phyloP scores from a whole-genome alignment of 2,888 invertebrate genomes.

The Tipula confusa region DNA sequence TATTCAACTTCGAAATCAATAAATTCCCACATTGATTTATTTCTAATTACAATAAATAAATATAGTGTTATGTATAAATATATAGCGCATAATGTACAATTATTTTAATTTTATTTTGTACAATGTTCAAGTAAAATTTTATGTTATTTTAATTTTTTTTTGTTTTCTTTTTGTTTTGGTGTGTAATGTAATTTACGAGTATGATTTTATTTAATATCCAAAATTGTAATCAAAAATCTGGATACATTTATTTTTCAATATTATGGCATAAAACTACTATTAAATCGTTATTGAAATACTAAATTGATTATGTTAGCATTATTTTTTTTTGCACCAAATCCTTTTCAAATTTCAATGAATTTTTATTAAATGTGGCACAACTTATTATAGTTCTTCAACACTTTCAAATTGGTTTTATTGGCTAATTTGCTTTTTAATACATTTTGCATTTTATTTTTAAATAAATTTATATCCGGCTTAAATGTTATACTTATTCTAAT shows the following conservation, averaged over 20 bases:
- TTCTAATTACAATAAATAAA: conserved; percentile 5
- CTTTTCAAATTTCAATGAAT: not conserved
- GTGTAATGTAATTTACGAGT: not conserved
- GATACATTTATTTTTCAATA: not conserved
- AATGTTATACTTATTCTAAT: too few relatives aligned
- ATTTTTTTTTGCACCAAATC: not conserved
- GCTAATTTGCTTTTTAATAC: too few relatives aligned
- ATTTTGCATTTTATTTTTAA: too few relatives aligned
- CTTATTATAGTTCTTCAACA: too few relatives aligned
- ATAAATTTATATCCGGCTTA: too few relatives aligned
- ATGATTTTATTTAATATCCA: not conserved
- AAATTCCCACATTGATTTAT: not conserved
- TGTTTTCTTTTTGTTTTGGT: too few relatives aligned
- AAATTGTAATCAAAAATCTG: not conserved
- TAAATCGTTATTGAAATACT: not conserved
- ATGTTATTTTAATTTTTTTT: too few relatives aligned
- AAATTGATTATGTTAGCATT: not conserved
- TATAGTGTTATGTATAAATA: not conserved
- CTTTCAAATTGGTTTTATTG: too few relatives aligned
- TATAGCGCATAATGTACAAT: not conserved
- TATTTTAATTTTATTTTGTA: not conserved
- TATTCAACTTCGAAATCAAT: not conserved
- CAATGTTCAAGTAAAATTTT: not conserved
- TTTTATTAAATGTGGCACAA: too few relatives aligned
- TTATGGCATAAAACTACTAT: not conserved